phyloP scores from a whole-genome alignment of 2,113 vertebrate genomes.

The Otis tarda region DNA sequence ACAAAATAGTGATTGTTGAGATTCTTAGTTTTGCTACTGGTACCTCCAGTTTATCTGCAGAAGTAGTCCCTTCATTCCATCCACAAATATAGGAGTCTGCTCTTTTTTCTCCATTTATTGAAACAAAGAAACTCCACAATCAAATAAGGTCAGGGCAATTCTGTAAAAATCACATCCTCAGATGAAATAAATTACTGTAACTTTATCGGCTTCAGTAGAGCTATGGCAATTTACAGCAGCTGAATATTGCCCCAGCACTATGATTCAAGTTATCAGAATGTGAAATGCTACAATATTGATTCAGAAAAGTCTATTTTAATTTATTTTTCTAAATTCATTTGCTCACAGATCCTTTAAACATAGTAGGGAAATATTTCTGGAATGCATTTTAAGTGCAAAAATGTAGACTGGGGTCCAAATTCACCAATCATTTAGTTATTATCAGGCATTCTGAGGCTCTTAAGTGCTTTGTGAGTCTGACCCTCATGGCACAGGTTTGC shows the following conservation, averaged over 20 bases:
- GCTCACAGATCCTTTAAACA: neutral
- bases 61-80: neutral
- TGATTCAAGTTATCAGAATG: slow-evolving; percentile 25
- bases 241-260: slow-evolving; percentile 13
- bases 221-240: slow-evolving; percentile 17
- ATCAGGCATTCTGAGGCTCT: neutral
- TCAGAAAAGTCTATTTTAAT: slow-evolving; percentile 38
- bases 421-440: neutral
- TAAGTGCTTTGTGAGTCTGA: neutral
- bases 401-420: neutral
- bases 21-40: neutral
- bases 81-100: neutral
- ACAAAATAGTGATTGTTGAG: neutral
- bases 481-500: neutral
- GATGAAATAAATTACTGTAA: slow-evolving; percentile 32
- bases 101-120: neutral
- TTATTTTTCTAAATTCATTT: slow-evolving; percentile 46
- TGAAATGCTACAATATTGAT: slow-evolving; percentile 47
- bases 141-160: slow-evolving; percentile 4
- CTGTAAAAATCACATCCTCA: slow-evolving; percentile 11
- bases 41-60: neutral
- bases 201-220: neutral
- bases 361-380: neutral
- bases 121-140: neutral
- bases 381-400: neutral